A percentile compares a stretch with the other conserved stretches of the same genome.
phyloP scores from a whole-genome alignment of 2,888 invertebrate genomes.

The Dichetophora obliterata region DNA sequence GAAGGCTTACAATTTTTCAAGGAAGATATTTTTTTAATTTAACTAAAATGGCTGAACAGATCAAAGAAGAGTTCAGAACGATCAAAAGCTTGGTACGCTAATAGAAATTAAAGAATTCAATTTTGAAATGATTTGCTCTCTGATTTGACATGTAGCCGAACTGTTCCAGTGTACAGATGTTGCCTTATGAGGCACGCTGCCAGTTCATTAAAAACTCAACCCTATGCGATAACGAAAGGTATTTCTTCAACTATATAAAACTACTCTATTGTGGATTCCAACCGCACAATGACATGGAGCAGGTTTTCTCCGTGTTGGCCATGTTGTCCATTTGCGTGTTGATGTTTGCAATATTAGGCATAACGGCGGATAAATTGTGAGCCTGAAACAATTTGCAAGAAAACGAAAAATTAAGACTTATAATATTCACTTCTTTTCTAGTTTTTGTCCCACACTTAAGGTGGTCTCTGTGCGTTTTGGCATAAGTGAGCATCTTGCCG shows the following conservation, averaged over 20 bases:
- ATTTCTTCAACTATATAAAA: conserved; percentile 65
- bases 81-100: background rate
- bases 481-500: conserved; percentile 73
- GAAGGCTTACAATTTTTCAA: background rate
- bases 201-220: conserved; percentile 61
- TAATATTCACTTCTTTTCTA: conserved; percentile 52
- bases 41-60: background rate
- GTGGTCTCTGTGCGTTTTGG: conserved; percentile 70
- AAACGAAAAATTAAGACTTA: background rate
- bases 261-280: conserved; percentile 67
- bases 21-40: background rate
- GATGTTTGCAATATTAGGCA: conserved; percentile 72
- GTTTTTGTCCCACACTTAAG: conserved; percentile 72
- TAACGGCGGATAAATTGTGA: conserved; percentile 74
- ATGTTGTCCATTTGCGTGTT: conserved; percentile 59
- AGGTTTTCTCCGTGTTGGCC: conserved; percentile 40
- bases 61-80: background rate
- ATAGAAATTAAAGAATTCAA: background rate
- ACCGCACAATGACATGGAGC: conserved; percentile 47
- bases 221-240: conserved; percentile 59
- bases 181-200: conserved; percentile 61
- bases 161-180: conserved; percentile 47
- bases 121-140: background rate
- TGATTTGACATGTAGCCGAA: conserved; percentile 41
- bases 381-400: conserved; percentile 2